These are phyloP conservation scores for Andinoacara biseriatus DNA, from an alignment of 2,113 vertebrate genomes.

Conservation along the genomic window DNA sequence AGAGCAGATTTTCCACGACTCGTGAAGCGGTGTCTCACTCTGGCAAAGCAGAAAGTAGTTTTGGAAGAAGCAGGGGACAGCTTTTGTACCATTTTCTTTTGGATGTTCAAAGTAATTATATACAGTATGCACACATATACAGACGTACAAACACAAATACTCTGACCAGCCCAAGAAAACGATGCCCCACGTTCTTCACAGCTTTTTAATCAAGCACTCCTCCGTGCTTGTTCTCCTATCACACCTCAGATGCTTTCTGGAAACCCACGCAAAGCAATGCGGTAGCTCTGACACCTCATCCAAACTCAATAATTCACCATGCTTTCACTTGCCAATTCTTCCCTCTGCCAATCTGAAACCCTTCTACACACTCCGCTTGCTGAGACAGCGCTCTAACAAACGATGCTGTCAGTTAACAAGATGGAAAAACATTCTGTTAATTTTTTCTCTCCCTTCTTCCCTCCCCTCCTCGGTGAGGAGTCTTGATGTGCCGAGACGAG, in stretches of 20 bases:
- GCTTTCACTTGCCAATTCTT: constrained; percentile 70
- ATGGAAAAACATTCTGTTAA: constrained; percentile 81
- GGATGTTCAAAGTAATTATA: constrained; percentile 57
- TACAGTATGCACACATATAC: constrained; percentile 36
- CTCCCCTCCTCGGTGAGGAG: constrained; percentile 58
- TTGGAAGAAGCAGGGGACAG: constrained; percentile 49
- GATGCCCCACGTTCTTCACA: constrained; percentile 39
- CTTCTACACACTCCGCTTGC: constrained; percentile 61
- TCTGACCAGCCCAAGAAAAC: constrained; percentile 49
- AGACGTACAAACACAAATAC: constrained; percentile 47
- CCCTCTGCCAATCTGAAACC: constrained; percentile 68
- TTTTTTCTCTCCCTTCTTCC: constrained; percentile 62
- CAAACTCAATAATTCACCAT: constrained; percentile 73
- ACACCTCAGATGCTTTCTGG: constrained; percentile 72
- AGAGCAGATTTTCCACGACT: constrained; percentile 68
- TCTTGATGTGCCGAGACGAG: constrained; percentile 74
- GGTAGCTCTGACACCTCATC: constrained; percentile 68
- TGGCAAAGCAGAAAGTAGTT: constrained; percentile 51
- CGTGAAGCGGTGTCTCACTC: constrained; percentile 53
- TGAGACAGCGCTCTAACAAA: constrained; percentile 77
- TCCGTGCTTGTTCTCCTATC: constrained; percentile 58
- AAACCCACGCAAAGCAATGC: constrained; percentile 64
- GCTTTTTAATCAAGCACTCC: constrained; percentile 69
- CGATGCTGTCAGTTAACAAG: constrained; percentile 77
- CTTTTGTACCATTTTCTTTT: constrained; percentile 50